phyloP scores from a whole-genome alignment of 2,888 invertebrate genomes.

The Catocala sponsa region DNA sequence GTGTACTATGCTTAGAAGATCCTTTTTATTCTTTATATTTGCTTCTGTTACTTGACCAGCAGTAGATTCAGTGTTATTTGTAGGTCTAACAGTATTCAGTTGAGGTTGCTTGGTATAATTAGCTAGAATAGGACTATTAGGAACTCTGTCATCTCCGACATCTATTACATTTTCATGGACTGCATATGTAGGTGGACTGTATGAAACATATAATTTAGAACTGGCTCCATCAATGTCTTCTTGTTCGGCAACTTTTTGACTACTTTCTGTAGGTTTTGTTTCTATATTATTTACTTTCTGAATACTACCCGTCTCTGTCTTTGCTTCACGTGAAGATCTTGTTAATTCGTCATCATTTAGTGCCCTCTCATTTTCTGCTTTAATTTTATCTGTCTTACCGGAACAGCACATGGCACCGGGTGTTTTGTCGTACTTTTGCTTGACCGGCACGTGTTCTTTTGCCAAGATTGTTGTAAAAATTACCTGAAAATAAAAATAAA shows the following conservation, averaged over 20 bases:
- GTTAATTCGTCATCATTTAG: too few species aligned
- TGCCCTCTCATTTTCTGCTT: too few species aligned
- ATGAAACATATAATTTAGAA: conserved; percentile 22
- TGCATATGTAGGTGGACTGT: conserved; percentile 55
- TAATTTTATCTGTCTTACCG: too few species aligned
- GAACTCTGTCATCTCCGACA: conserved; percentile 63
- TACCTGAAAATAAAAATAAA: conserved; percentile 26
- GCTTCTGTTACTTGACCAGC: conserved; percentile 22
- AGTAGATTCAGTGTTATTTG: not conserved
- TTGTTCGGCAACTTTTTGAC: conserved; percentile 5
- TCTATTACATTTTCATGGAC: conserved; percentile 73
- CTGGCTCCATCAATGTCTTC: conserved; percentile 23
- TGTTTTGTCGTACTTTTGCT: too few species aligned
- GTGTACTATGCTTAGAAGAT: conserved; percentile 54
- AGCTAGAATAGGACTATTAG: conserved; percentile 55
- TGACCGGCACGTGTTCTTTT: not conserved
- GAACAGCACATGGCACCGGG: too few species aligned
- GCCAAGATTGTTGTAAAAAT: conserved; percentile 23
- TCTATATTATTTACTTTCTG: not conserved
- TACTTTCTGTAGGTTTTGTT: conserved; percentile 14
- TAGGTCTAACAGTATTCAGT: conserved; percentile 5
- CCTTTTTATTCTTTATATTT: conserved; percentile 31
- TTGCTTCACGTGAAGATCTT: not conserved
- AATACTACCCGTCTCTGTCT: too few species aligned
- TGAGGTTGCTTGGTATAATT: conserved; percentile 51